phyloP scores from a whole-genome alignment of 2,113 vertebrate genomes.

The Pachyramphus minor region DNA sequence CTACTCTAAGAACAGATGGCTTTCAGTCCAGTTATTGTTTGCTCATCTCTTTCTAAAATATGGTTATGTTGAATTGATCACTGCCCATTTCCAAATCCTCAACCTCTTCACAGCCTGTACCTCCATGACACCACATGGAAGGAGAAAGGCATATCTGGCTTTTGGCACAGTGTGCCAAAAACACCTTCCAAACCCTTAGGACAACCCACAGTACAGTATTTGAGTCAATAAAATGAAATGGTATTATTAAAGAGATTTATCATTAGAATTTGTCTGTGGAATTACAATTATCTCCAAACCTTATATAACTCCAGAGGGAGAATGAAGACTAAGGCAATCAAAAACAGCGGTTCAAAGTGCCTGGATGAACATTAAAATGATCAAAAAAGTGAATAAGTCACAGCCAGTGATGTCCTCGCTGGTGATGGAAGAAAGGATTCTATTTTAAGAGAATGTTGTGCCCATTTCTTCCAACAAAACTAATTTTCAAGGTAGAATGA shows the following conservation, averaged over 20 bases:
- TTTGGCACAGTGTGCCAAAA: neutral
- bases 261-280: neutral
- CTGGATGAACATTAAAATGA: neutral
- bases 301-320: neutral
- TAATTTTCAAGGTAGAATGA: neutral
- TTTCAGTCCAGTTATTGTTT: neutral
- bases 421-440: neutral
- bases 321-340: neutral
- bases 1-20: neutral
- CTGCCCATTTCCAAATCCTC: neutral
- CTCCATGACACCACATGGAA: rapidly evolving
- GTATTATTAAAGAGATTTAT: neutral
- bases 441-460: neutral
- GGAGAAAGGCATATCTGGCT: neutral
- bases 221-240: neutral
- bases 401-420: neutral
- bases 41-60: neutral
- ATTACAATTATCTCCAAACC: neutral
- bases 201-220: neutral
- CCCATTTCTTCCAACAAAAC: neutral
- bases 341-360: neutral
- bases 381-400: neutral
- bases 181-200: neutral
- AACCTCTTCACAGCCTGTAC: neutral
- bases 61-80: too few relatives aligned